These are phyloP conservation scores for Harpagoxenus sublaevis DNA, from an alignment of 2,888 invertebrate genomes.

Conservation along the genomic window DNA sequence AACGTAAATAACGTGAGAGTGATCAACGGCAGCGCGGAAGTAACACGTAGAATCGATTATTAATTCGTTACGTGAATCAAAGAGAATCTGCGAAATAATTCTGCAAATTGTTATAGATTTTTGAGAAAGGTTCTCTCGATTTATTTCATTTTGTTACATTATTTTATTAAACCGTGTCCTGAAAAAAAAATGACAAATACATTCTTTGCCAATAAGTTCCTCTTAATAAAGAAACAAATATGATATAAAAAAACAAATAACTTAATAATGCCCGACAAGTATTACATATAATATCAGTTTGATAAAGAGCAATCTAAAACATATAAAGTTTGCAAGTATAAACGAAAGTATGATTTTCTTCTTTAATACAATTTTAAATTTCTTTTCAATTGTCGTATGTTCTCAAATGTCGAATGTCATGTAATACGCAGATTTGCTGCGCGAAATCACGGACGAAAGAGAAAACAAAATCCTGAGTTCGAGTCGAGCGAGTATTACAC, in stretches of 20 bases:
- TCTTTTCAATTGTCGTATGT: neutral
- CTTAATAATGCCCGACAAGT: neutral
- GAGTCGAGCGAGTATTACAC: constrained; percentile 22
- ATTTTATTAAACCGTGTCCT: neutral
- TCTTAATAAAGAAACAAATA: neutral
- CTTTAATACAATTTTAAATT: neutral
- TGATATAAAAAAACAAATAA: neutral
- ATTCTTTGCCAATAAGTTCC: neutral
- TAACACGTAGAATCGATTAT: constrained; percentile 18
- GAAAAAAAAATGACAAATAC: neutral
- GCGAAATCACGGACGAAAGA: neutral
- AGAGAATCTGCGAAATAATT: constrained; percentile 1
- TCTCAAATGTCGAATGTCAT: neutral
- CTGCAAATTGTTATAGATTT: neutral
- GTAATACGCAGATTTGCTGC: neutral
- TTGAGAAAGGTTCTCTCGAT: neutral
- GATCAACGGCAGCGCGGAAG: constrained; percentile 19
- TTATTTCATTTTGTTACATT: neutral
- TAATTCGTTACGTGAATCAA: constrained; percentile 15
- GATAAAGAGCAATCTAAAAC: neutral
- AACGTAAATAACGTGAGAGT: constrained; percentile 55
- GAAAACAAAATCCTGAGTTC: constrained; percentile 13
- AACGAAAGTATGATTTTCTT: neutral
- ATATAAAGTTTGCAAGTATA: neutral
- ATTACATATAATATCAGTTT: neutral